Percentiles rank a stretch among this genome's conserved stretches.
Conservation (phyloP, 2,797 vertebrate genomes). For the Peromyscus aztecus region DNA sequence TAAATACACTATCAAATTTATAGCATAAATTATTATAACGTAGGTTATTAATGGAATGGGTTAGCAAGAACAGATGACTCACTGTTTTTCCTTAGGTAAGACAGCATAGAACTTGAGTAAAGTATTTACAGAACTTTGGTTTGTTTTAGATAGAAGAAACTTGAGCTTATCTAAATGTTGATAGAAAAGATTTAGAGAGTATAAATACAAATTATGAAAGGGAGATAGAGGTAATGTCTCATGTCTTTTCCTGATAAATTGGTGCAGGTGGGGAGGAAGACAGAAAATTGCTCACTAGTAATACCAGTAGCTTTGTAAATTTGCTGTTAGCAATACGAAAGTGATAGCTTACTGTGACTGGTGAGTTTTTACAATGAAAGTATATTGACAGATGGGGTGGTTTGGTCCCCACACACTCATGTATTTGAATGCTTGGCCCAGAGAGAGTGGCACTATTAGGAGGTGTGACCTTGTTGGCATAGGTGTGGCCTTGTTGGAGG, state of each 20-base stretch:
- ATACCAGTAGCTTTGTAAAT: not conserved
- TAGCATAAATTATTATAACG: not conserved
- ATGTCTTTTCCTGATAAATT: not conserved
- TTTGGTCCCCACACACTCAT: not conserved
- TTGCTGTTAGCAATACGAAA: not conserved
- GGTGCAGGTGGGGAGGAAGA: not conserved
- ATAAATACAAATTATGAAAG: not conserved
- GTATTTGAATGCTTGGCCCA: not conserved
- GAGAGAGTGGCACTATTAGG: not conserved
- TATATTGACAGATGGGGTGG: not conserved
- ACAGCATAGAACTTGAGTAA: not conserved
- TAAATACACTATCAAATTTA: not conserved
- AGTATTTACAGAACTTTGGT: not conserved
- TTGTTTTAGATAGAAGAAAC: conserved; percentile 28
- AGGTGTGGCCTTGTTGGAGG: not conserved
- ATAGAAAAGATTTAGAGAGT: not conserved
- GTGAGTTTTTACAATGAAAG: not conserved
- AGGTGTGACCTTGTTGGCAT: not conserved
- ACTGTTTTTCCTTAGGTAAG: not conserved
- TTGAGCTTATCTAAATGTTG: not conserved
- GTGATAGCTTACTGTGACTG: not conserved
- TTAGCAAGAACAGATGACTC: not conserved
- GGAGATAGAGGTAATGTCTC: not conserved
- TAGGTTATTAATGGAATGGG: not conserved
- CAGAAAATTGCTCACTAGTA: not conserved